These are phyloP conservation scores for Drosophila paramelanica DNA, from an alignment of 2,888 invertebrate species.

Conservation along the genomic window DNA sequence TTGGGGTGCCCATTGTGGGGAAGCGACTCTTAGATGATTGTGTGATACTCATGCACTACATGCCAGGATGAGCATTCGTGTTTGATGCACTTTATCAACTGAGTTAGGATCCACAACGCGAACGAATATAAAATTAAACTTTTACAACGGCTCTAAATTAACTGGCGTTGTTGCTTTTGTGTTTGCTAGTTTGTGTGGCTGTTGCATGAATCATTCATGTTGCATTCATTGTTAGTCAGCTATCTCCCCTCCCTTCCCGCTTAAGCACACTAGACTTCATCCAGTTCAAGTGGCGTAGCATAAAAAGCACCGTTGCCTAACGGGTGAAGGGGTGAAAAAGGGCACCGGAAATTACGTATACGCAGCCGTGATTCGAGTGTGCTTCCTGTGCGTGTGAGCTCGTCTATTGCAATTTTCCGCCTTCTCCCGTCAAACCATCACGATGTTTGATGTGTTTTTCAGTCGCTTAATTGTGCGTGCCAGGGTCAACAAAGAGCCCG, in stretches of 20 bases:
- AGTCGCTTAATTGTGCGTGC: slow-evolving; percentile 66
- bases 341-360: slow-evolving; percentile 31
- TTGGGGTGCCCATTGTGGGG: slow-evolving; percentile 26
- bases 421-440: slow-evolving; percentile 13
- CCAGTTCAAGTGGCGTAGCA: neutral
- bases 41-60: slow-evolving; percentile 2
- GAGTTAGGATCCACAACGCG: slow-evolving; percentile 6
- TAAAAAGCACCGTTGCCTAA: neutral
- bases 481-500: slow-evolving; percentile 38
- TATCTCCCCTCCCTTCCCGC: neutral
- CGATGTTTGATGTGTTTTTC: slow-evolving; percentile 50
- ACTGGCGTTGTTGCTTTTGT: neutral
- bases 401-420: slow-evolving; percentile 22
- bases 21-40: neutral
- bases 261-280: neutral
- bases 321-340: neutral
- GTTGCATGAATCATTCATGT: neutral
- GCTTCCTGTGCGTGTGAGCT: slow-evolving; percentile 19
- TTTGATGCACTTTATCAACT: slow-evolving; percentile 40
- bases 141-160: slow-evolving; percentile 5
- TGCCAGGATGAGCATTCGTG: slow-evolving; percentile 10
- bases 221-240: neutral
- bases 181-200: neutral
- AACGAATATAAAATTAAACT: slow-evolving; percentile 29
- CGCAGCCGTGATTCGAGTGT: slow-evolving; percentile 5